Percentiles rank a stretch among this genome's conserved stretches.
Conservation (phyloP, 2,113 vertebrate species). For the Rhombomys opimus region DNA sequence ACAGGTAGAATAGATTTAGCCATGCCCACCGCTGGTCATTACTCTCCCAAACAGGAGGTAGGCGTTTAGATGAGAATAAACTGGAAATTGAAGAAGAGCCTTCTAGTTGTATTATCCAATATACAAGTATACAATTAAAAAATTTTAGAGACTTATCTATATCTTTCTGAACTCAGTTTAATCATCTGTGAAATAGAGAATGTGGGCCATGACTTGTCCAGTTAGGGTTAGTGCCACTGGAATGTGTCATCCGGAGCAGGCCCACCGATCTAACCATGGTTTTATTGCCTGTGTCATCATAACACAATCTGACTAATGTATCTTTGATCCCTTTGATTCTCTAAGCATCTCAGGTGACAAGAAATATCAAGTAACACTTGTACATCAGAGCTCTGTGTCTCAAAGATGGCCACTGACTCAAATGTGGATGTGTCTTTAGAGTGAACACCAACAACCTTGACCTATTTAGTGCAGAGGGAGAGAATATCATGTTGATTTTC, state of each 20-base stretch:
- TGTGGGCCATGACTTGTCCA: not conserved
- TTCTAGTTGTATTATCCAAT: not conserved
- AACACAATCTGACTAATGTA: not conserved
- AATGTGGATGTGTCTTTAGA: not conserved
- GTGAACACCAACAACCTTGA: constrained; percentile 38
- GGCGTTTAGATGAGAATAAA: not conserved
- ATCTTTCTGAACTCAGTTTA: not conserved
- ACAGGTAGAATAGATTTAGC: not conserved
- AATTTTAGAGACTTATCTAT: not conserved
- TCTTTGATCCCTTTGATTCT: not conserved
- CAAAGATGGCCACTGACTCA: not conserved
- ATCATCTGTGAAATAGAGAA: not conserved
- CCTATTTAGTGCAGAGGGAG: not conserved
- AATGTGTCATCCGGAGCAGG: not conserved
- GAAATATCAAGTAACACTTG: not conserved
- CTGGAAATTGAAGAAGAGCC: not conserved
- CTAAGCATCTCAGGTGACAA: not conserved
- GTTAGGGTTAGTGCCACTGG: not conserved
- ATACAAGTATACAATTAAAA: not conserved
- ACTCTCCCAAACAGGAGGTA: not conserved
- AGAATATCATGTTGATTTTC: constrained; percentile 36
- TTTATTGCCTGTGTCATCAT: not conserved
- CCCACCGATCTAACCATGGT: not conserved
- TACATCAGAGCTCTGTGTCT: not conserved
- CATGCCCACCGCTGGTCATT: not conserved